Percentiles rank a stretch among this genome's conserved stretches.
phyloP scores from a whole-genome alignment of 2,888 invertebrate species.

The Ditylenchus weischeri region DNA sequence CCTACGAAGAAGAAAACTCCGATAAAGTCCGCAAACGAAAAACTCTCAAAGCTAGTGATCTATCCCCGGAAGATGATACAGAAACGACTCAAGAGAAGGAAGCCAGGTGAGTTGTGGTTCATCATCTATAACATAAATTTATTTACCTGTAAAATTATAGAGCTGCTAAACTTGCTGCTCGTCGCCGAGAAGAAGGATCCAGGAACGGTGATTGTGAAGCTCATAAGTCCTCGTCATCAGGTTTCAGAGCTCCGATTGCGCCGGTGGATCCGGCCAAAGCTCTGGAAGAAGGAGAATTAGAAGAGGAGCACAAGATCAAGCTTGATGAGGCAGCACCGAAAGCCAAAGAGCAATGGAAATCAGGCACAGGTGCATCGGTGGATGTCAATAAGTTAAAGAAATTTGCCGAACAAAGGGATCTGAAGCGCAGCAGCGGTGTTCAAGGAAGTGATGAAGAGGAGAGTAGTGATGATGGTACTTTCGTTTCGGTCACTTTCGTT shows the following conservation, averaged over 20 bases:
- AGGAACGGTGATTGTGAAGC: constrained; percentile 13
- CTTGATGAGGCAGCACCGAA: constrained; percentile 3
- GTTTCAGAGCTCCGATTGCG: not conserved
- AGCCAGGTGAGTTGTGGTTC: constrained; percentile 5
- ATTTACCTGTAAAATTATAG: constrained; percentile 6
- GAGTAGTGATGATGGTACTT: not conserved
- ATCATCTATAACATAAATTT: not conserved
- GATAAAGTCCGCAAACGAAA: constrained; percentile 42
- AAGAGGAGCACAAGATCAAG: constrained; percentile 15
- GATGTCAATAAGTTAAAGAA: constrained; percentile 24
- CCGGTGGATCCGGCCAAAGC: constrained; percentile 1
- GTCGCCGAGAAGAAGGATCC: constrained; percentile 21
- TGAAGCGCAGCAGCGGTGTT: constrained; percentile 22
- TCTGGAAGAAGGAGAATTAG: constrained; percentile 40
- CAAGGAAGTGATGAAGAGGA: constrained; percentile 25
- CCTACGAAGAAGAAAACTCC: constrained; percentile 52
- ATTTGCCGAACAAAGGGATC: constrained; percentile 25
- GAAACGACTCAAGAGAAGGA: constrained; percentile 41
- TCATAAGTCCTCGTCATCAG: constrained; percentile 22
- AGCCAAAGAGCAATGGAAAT: constrained; percentile 18
- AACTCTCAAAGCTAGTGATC: constrained; percentile 53
- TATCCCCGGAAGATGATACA: constrained; percentile 38
- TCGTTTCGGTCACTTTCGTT: too few relatives aligned
- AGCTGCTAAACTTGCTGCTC: constrained; percentile 29
- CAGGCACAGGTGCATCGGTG: constrained; percentile 18